Conservation (phyloP, 2,888 invertebrate genomes). For the Eretmocerus hayati region DNA sequence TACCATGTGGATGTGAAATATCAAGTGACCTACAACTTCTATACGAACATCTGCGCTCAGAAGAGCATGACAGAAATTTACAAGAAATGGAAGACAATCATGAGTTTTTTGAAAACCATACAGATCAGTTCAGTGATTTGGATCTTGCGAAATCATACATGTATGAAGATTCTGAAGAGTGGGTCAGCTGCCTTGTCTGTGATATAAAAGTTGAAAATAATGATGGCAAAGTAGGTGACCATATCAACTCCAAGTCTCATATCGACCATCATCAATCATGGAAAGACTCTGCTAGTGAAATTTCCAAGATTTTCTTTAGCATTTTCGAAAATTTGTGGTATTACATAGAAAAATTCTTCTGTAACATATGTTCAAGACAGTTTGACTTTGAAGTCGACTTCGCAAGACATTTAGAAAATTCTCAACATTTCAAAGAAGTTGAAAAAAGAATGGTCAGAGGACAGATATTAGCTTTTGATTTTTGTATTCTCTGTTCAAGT, state of each 20-base stretch:
- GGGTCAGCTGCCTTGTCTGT: constrained; percentile 27
- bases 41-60: constrained; percentile 29
- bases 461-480: constrained; percentile 13
- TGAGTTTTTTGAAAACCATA: constrained; percentile 13
- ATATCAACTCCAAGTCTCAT: constrained; percentile 16
- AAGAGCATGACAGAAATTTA: constrained; percentile 26
- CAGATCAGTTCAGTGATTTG: constrained; percentile 29
- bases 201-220: constrained; percentile 20
- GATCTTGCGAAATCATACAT: constrained; percentile 27
- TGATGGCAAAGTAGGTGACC: constrained; percentile 15
- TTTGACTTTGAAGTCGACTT: constrained; percentile 25
- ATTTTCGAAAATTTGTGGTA: constrained; percentile 25
- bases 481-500: constrained; percentile 30
- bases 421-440: constrained; percentile 14
- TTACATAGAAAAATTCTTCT: constrained; percentile 28
- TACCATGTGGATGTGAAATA: constrained; percentile 28
- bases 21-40: constrained; percentile 21
- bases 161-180: constrained; percentile 22
- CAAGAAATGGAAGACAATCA: constrained; percentile 24
- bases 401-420: constrained; percentile 24
- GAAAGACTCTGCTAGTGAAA: constrained; percentile 13
- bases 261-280: constrained; percentile 8
- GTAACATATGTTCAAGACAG: constrained; percentile 20
- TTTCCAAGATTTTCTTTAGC: constrained; percentile 10
- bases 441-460: constrained; percentile 8